Conservation (phyloP, 1,140 invertebrate species). For the Drosophila neocordata region DNA sequence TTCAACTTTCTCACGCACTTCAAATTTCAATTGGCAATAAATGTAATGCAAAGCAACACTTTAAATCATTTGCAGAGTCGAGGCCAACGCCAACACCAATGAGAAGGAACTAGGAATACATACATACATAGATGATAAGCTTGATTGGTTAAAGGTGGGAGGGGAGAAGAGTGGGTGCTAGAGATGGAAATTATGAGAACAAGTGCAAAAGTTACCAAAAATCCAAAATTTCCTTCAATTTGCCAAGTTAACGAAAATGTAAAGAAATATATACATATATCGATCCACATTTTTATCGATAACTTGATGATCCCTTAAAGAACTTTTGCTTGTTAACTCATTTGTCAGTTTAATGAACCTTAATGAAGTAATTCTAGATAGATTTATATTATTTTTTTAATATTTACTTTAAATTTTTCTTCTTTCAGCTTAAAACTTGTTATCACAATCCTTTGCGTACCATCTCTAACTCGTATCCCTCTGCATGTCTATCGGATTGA, state of each 20-base stretch:
- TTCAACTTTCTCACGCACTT: slow-evolving; percentile 83
- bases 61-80: slow-evolving; percentile 81
- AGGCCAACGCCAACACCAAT: slow-evolving; percentile 66
- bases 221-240: background rate
- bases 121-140: background rate
- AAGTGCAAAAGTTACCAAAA: slow-evolving; percentile 5
- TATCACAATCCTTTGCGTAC: slow-evolving; percentile 1
- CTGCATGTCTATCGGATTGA: slow-evolving; percentile 3
- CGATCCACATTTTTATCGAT: too few species aligned
- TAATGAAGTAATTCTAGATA: too few species aligned
- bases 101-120: background rate
- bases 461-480: slow-evolving; percentile 27
- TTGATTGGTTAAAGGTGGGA: too few species aligned
- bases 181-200: slow-evolving; percentile 11
- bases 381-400: too few species aligned
- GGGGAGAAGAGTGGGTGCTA: background rate
- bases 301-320: too few species aligned
- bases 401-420: too few species aligned
- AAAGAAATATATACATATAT: background rate
- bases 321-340: too few species aligned
- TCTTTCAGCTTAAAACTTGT: too few species aligned
- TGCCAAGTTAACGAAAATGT: background rate
- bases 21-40: slow-evolving; percentile 83
- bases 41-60: slow-evolving; percentile 83
- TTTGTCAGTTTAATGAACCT: too few species aligned